phyloP scores from a whole-genome alignment of 2,797 vertebrate species.

The Pristis pectinata region DNA sequence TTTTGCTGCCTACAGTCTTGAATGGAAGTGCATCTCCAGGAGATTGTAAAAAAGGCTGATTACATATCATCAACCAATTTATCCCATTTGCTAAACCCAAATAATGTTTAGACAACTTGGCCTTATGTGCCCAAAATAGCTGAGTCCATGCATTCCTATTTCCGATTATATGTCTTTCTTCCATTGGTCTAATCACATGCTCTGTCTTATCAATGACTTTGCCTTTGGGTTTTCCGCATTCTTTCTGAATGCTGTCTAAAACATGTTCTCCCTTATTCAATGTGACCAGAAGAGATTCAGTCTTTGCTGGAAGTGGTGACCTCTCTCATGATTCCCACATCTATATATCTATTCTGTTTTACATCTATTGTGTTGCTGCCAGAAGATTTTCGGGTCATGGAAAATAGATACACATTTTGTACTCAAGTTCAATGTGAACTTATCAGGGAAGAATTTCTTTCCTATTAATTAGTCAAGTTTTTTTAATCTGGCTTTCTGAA shows the following conservation, averaged over 20 bases:
- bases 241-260: not conserved
- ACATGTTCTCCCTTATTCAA: not conserved
- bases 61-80: not conserved
- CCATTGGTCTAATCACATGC: not conserved
- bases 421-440: not conserved
- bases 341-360: not conserved
- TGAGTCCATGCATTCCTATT: not conserved
- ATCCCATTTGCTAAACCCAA: not conserved
- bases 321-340: not conserved
- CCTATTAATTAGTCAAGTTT: not conserved
- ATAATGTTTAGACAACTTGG: not conserved
- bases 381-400: not conserved
- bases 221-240: not conserved
- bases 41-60: not conserved
- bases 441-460: not conserved
- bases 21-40: not conserved
- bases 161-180: not conserved
- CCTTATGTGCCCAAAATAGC: not conserved
- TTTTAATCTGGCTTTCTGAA: not conserved
- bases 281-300: not conserved
- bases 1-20: not conserved
- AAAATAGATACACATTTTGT: not conserved
- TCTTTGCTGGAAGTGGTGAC: not conserved
- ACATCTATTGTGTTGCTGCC: not conserved
- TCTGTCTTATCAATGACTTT: not conserved